Base-by-base conservation (phyloP, 2,888 invertebrate species). In the Andricus quercusramuli region DNA sequence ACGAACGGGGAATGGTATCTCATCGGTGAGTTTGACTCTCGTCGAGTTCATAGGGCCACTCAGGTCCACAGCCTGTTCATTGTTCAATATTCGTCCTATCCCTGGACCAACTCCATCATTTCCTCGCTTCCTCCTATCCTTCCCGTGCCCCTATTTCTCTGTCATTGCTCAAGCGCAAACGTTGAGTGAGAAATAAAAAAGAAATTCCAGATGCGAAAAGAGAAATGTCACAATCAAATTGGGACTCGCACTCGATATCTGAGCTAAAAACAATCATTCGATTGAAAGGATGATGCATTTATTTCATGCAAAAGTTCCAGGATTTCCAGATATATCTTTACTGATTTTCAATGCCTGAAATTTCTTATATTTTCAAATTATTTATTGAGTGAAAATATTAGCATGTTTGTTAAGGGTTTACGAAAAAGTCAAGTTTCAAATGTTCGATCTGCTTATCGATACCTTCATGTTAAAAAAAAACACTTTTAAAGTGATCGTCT, bases 1-100 rank as follows among this genome's bases (percentile, higher is more conserved):
- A 97, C 97, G 90, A 99, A 99, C 93, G 99, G 99, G 91, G 99
- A 99, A 94, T 99, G 99, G 99, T 98, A 99, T 94, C 95, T 99
- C 92, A 96, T 99, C 94, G 99, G 99, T 98, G 94, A 96, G 96
- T 93, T 87, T 88, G 83, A 88, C 78, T 84, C 80, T 80, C 82
- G 80, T 83, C 79, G 81, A 85, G 77, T 83, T 81, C 81, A 80
- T 83, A 78, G 80, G 78, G 78, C 80, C 80, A 80, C 79, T 80
- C 74, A 80, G 83, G 83, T 79, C 83, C 81, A 82, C 81, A 78
- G 79, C 65, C 82, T 83, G 79, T 82, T 82, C 81, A 79, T 80
- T 83, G 78, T 82, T 82, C 82, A 79, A 56, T 79, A 47, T 78
- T 74, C 76, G 44, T 78, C 68, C 76, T 76, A 68, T 51, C 13